Evolutionary conservation across 2,797 vertebrate species (phyloP).

Genomic region (Agapornis canus): DNA sequence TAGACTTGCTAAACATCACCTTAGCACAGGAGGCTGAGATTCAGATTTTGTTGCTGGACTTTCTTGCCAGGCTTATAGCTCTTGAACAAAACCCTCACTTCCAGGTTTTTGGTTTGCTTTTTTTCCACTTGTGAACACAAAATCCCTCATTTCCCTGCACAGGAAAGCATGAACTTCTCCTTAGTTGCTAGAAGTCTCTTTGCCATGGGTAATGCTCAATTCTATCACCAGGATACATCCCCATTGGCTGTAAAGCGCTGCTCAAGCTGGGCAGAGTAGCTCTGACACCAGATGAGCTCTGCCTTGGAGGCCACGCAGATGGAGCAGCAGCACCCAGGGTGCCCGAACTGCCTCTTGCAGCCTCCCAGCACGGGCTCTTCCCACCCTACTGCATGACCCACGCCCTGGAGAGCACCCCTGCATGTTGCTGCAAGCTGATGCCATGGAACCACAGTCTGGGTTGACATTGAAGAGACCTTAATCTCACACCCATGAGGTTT

Average conservation of each 20-base stretch:
- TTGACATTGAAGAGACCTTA: neutral
- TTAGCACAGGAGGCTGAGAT: neutral
- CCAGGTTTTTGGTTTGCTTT: neutral
- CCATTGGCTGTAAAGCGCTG: neutral
- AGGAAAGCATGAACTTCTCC: neutral
- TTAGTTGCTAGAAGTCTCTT: neutral
- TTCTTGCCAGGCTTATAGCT: neutral
- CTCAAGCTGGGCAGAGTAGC: neutral
- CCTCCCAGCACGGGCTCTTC: neutral
- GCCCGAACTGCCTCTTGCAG: neutral
- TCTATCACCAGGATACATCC: neutral
- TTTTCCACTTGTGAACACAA: neutral
- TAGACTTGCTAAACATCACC: neutral
- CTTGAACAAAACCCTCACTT: neutral
- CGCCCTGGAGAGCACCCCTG: neutral
- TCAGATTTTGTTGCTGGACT: neutral
- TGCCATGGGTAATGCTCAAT: neutral
- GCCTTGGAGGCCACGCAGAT: too few species aligned
- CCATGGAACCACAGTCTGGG: neutral
- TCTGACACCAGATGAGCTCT: rapidly evolving
- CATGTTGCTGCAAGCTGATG: neutral
- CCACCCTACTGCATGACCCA: neutral
- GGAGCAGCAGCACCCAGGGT: neutral
- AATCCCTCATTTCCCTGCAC: neutral
- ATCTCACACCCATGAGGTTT: neutral